Conservation (phyloP, 53 echinoderm and acorn worm species). For the Temnopleurus reevesii region DNA sequence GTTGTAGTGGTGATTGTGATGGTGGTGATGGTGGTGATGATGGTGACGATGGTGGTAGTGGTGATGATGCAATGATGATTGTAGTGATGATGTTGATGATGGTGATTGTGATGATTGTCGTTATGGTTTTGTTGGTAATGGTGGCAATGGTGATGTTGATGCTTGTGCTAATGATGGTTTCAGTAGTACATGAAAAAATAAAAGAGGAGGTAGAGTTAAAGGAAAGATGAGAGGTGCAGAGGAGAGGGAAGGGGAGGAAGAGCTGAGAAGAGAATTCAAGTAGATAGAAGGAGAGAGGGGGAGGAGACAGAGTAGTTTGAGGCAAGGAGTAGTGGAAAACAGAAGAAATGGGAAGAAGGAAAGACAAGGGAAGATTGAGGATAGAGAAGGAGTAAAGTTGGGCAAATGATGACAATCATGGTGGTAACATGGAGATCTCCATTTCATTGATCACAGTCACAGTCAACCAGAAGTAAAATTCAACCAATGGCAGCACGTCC, state of each 20-base stretch:
- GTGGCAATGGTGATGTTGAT: not conserved
- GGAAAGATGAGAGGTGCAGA: not conserved
- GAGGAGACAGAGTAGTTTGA: no score
- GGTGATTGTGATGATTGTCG: not conserved
- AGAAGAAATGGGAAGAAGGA: no score
- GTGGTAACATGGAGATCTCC: no score
- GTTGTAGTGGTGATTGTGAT: not conserved
- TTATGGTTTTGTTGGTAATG: not conserved
- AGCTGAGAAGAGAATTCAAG: no score
- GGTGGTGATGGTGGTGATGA: not conserved
- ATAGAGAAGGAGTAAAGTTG: no score
- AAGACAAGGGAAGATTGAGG: no score
- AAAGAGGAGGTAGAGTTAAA: not conserved
- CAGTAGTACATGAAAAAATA: not conserved
- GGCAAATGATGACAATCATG: no score
- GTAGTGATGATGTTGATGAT: not conserved
- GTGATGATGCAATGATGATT: not conserved
- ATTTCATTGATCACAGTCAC: no score
- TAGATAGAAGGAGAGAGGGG: no score
- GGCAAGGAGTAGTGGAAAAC: no score
- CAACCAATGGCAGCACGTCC: no score
- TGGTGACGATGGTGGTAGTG: not conserved
- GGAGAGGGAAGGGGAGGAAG: not conserved
- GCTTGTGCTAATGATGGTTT: not conserved
- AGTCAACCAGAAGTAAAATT: no score